These are phyloP conservation scores for Corythaixoides concolor DNA, from an alignment of 2,113 vertebrate species.

Conservation along the genomic window DNA sequence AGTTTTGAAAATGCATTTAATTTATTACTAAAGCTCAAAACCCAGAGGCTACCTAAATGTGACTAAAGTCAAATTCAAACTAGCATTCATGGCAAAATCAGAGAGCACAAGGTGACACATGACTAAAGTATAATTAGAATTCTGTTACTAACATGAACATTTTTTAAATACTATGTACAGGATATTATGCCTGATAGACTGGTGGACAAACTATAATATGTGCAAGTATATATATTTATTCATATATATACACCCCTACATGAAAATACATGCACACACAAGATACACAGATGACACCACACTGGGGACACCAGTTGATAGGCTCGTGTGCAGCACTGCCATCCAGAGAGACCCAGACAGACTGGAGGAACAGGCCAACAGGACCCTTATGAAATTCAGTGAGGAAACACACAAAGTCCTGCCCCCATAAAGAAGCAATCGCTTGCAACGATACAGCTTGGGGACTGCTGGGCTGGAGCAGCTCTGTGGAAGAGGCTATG, in stretches of 20 bases:
- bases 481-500: background rate
- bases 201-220: background rate
- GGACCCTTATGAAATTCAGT: background rate
- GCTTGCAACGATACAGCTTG: rapidly evolving
- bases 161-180: background rate
- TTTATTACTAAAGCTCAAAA: background rate
- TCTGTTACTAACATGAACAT: background rate
- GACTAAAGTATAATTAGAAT: background rate
- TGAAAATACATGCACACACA: background rate
- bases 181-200: background rate
- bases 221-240: background rate
- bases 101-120: background rate
- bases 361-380: background rate
- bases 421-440: background rate
- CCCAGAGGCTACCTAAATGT: background rate
- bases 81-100: background rate
- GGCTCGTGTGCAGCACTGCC: rapidly evolving
- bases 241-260: background rate
- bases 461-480: rapidly evolving
- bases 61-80: background rate
- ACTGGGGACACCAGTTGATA: background rate
- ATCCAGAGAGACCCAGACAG: background rate
- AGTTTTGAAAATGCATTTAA: background rate
- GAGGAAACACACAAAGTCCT: background rate
- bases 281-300: background rate